Base-by-base conservation (phyloP, 2,888 invertebrate genomes). In the Meteorus cinctellus region DNA sequence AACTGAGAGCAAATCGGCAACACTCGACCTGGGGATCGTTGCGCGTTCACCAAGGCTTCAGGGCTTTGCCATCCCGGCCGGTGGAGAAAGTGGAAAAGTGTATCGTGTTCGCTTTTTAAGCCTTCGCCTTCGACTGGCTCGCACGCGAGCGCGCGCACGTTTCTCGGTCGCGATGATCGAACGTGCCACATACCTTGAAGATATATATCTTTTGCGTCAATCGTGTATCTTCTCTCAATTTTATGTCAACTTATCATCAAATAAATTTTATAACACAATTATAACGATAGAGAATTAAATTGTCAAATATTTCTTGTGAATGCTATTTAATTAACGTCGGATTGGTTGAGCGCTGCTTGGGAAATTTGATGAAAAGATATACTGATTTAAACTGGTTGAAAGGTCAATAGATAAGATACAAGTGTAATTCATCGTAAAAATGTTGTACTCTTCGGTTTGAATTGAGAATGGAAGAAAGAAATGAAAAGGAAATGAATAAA, bases 71-170 rank as follows among this genome's bases (percentile, higher is more conserved):
- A 85, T 84, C 84, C 81, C 84, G 81, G 82, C 76, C 85, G 79
- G 55, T 81, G 82, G 85, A 85, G 86, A 87, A 87, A 87, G 87
- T 86, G 82, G 84, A 85, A 85, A 86, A 85, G 84, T 84, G 82
- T 86, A 86, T 86, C 83, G 80, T 81, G 82, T 81, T 82, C 77
- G 81, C 79, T 79, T 81, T 80, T 77, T 71, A 75, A 75, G 73
- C 67, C 69, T 78, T 72, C 65, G 72, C 70, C 71, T 77, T 74
- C 68, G 65, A 68, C 70, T 60, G 59, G 34, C 67, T 60, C 63
- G 69, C 69, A 65, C 72, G 72, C 76, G 77, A 78, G 75, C 77
- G 77, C 75, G 68, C 73, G 41, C 66, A 60, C 72, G 72, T 76
- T 76, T 78, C 78, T 76, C 78, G 76, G 72, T 74, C 74, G 76